These are phyloP conservation scores for Hoplostethus mediterraneus DNA, from an alignment of 2,797 vertebrate genomes.

Conservation along the genomic window DNA sequence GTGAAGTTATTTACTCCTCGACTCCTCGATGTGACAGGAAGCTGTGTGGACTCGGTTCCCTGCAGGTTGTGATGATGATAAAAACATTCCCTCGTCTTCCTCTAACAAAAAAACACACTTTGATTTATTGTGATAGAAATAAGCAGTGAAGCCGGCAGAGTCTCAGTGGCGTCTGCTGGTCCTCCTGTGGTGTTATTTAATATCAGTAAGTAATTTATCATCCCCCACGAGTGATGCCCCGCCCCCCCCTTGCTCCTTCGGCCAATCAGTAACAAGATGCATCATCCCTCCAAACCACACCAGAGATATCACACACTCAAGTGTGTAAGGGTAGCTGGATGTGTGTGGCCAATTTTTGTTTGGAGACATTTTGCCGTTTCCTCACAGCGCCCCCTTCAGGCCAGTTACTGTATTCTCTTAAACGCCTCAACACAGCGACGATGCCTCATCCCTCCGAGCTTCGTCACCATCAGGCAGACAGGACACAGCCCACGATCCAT, in stretches of 20 bases:
- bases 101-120: constrained; percentile 38
- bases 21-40: constrained; percentile 38
- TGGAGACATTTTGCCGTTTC: too few species aligned
- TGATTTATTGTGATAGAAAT: constrained; percentile 49
- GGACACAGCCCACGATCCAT: not conserved
- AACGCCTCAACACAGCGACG: not conserved
- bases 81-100: constrained; percentile 48
- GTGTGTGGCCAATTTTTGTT: too few species aligned
- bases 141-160: constrained; percentile 21
- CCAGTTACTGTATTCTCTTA: not conserved
- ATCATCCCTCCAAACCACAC: too few species aligned
- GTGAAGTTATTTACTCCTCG: constrained; percentile 69
- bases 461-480: not conserved
- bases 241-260: too few species aligned
- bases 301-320: too few species aligned
- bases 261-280: too few species aligned
- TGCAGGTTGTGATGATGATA: constrained; percentile 38
- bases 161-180: too few species aligned
- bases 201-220: too few species aligned
- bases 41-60: constrained; percentile 41
- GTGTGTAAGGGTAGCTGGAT: too few species aligned
- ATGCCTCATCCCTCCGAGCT: not conserved
- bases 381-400: not conserved
- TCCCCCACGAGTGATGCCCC: too few species aligned
- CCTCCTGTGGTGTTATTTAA: too few species aligned